Evolutionary conservation across 2,113 vertebrate genomes (phyloP), one percentile per base, ranked within the genome.

Genomic region (Calcarius ornatus): DNA sequence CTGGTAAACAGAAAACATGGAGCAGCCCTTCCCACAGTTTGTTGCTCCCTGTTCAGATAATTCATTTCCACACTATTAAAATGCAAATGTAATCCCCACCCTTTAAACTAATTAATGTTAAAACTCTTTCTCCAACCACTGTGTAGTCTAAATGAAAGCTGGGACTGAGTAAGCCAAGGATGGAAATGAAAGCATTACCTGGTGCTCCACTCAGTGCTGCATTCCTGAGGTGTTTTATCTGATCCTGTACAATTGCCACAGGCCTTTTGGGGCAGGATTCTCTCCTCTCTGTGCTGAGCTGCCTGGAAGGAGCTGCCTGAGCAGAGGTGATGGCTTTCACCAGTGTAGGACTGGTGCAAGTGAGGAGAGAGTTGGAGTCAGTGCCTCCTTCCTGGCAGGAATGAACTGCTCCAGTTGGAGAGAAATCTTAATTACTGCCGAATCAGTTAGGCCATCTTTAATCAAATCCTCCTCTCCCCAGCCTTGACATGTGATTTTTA

Each of bases 161-260:
- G 66, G 30, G 66, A 48, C 71, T 54, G 54, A 86, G 59, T 37
- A 69, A 92, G 50, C 66, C 69, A 56, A 31, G 78, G 78, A 66
- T 89, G 81, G 81, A 88, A 96, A 94, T 90, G 51, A 91, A 88
- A 92, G 70, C 69, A 31, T 87, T 95, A 87, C 73, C 5, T 2
- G 69, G 86, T 48, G 73, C 91, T 94, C 47, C 51, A 15, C 91
- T 96, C 78, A 31, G 57, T 64, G 70, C 87, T 85, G 89, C 95
- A 86, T 96, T 95, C 95, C 93, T 95, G 94, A 90, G 94, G 94
- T 91, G 68, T 85, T 88, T 96, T 92, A 94, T 97, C 95, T 95
- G 94, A 95, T 95, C 66, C 90, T 51, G 35, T 81, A 10, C 38
- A 54, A 80, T 73, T 91, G 93, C 89, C 84, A 31, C 63, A 16